Conservation (phyloP, 2,888 invertebrate species). For the Dasysyrphus albostriatus region DNA sequence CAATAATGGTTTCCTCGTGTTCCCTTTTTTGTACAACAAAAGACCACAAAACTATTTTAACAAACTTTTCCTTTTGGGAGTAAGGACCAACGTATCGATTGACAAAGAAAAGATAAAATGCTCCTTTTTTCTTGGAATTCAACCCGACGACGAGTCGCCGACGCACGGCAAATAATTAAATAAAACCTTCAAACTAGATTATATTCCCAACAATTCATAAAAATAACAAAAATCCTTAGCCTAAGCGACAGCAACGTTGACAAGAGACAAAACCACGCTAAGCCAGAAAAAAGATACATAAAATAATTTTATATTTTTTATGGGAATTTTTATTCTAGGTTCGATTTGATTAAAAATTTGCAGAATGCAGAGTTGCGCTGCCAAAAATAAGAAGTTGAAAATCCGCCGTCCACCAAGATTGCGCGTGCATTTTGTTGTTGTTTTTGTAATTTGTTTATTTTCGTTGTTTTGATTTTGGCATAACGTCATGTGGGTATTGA, state of each 20-base stretch:
- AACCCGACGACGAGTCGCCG: background rate
- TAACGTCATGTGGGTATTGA: slow-evolving; percentile 28
- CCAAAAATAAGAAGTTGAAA: slow-evolving; percentile 62
- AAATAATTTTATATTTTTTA: background rate
- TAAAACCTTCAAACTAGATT: background rate
- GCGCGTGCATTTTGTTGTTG: slow-evolving; percentile 58
- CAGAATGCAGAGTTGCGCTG: slow-evolving; percentile 71
- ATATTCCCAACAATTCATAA: background rate
- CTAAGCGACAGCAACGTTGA: background rate
- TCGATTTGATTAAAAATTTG: slow-evolving; percentile 36
- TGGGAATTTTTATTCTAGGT: background rate
- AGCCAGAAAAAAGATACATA: background rate
- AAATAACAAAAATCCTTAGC: background rate
- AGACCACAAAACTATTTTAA: background rate
- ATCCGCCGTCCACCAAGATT: slow-evolving; percentile 26
- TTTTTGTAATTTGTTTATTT: slow-evolving; percentile 32
- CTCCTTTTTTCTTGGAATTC: background rate
- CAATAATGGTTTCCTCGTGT: background rate
- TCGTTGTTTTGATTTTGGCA: slow-evolving; percentile 55
- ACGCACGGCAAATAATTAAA: background rate
- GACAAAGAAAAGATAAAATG: background rate
- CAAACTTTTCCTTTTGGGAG: background rate
- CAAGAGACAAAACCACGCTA: background rate
- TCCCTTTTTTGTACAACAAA: background rate
- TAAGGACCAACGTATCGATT: background rate